Evolutionary conservation across 2,797 vertebrate genomes (phyloP).

Genomic region (Linurgus olivaceus): DNA sequence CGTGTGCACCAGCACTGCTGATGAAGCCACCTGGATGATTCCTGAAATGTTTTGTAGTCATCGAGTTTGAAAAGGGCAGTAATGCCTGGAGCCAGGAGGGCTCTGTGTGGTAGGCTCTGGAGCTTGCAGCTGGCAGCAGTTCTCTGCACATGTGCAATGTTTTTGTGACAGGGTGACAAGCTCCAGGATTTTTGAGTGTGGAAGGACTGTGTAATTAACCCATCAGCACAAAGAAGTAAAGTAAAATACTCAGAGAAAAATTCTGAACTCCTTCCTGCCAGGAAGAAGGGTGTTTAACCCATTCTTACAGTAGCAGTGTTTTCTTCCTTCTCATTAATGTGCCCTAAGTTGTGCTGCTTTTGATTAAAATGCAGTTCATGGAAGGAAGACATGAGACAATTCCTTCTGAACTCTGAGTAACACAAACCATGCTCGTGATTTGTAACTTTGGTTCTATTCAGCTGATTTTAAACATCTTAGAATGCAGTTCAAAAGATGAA

Average conservation of each 20-base stretch:
- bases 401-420: background rate
- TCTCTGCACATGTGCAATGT: background rate
- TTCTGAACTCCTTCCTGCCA: background rate
- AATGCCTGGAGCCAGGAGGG: background rate
- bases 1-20: background rate
- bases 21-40: background rate
- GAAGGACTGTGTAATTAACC: background rate
- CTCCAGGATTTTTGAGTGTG: background rate
- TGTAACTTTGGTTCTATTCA: background rate
- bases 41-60: background rate
- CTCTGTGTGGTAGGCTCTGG: accelerated
- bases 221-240: background rate
- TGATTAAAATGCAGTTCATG: background rate
- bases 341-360: background rate
- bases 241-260: background rate
- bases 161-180: background rate
- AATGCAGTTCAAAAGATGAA: background rate
- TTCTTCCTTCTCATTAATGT: background rate
- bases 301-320: background rate
- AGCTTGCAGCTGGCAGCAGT: background rate
- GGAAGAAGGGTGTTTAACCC: background rate
- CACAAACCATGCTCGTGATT: background rate
- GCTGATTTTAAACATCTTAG: background rate
- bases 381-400: background rate
- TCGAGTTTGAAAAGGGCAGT: accelerated